phyloP scores from a whole-genome alignment of 30 jellyfish, hydroid and myxozoan genomes.

The Pelagia noctiluca region DNA sequence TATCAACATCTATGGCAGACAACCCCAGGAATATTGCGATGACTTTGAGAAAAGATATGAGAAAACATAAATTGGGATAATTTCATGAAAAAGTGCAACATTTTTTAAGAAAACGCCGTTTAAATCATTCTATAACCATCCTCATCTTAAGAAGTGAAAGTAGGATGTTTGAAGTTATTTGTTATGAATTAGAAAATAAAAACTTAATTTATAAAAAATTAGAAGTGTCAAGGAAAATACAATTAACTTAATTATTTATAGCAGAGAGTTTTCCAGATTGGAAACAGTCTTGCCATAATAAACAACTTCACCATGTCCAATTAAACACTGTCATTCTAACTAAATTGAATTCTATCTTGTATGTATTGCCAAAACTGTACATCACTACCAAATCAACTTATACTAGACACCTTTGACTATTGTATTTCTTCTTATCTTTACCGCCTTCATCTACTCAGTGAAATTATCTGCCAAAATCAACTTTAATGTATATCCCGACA shows the following conservation, averaged over 20 bases:
- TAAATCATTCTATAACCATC: too few relatives aligned
- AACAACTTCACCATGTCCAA: too few relatives aligned
- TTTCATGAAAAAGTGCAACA: background rate
- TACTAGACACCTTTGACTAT: background rate
- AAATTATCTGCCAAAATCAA: background rate
- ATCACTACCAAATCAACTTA: too few relatives aligned
- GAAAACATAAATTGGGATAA: background rate
- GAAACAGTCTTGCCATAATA: too few relatives aligned
- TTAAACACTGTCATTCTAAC: too few relatives aligned
- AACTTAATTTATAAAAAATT: background rate
- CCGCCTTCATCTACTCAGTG: background rate
- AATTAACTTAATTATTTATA: background rate
- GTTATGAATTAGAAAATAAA: background rate
- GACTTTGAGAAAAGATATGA: background rate
- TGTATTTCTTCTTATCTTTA: background rate
- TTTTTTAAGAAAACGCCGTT: background rate
- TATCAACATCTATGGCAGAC: conserved; percentile 61
- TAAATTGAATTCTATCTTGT: too few relatives aligned
- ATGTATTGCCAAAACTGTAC: too few relatives aligned
- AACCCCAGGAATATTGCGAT: conserved; percentile 60
- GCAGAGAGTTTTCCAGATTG: too few relatives aligned
- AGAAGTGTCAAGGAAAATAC: background rate
- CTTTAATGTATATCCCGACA: background rate
- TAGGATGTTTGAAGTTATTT: background rate
- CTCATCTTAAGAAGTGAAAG: too few relatives aligned